A percentile compares a stretch with the other conserved stretches of the same genome.
Evolutionary conservation across 64 coral and sea anemone species (phyloP).

Genomic region (Actinia equina): DNA sequence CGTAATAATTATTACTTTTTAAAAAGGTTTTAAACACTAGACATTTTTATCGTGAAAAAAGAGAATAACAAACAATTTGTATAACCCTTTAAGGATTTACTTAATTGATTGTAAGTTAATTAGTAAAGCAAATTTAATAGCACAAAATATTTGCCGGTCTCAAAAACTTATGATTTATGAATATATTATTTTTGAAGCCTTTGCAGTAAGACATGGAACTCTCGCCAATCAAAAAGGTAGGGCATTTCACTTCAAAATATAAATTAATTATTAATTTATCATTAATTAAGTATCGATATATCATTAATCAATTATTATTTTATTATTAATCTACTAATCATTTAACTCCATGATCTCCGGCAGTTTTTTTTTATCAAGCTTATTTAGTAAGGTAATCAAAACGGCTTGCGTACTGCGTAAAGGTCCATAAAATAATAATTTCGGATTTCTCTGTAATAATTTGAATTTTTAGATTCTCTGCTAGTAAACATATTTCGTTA

Average conservation of each 20-base stretch:
- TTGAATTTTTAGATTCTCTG: no score
- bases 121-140: no score
- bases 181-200: not conserved
- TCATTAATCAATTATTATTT: no score
- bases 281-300: not conserved
- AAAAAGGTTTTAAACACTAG: not conserved
- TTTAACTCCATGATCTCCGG: not conserved
- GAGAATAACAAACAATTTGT: not conserved
- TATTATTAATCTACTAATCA: not conserved
- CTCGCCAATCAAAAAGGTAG: not conserved
- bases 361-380: no score
- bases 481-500: no score
- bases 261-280: not conserved
- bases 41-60: not conserved
- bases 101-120: not conserved
- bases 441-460: no score
- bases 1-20: no score
- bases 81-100: not conserved
- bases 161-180: no score
- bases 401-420: no score
- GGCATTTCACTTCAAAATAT: not conserved
- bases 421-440: no score
- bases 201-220: not conserved
- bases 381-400: no score
- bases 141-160: no score